Conservation (phyloP, 2,113 vertebrate genomes). For the Oryzias celebensis region DNA sequence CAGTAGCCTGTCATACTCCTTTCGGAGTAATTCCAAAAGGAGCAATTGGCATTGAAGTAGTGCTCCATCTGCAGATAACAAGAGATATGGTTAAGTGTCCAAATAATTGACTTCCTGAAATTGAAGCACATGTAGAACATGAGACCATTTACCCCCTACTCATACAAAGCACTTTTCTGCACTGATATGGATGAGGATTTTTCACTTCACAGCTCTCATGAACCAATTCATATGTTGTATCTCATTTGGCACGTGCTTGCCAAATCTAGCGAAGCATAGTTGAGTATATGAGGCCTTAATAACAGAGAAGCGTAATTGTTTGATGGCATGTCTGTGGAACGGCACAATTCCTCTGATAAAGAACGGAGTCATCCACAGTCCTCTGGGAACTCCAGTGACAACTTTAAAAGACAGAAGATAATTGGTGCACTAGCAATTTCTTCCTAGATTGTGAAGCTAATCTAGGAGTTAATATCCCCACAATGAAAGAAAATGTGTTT, state of each 20-base stretch:
- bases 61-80: slow-evolving; percentile 89
- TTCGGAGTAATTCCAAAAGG: slow-evolving; percentile 99
- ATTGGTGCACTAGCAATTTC: slow-evolving; percentile 82
- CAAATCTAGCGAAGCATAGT: slow-evolving; percentile 67
- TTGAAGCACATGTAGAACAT: slow-evolving; percentile 72
- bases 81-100: slow-evolving; percentile 74
- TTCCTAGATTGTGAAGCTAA: slow-evolving; percentile 84
- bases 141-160: slow-evolving; percentile 73
- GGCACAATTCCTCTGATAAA: slow-evolving; percentile 78
- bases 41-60: slow-evolving; percentile 99
- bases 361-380: slow-evolving; percentile 66
- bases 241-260: slow-evolving; percentile 71
- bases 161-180: slow-evolving; percentile 63
- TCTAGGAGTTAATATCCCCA: slow-evolving; percentile 92
- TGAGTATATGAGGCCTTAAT: slow-evolving; percentile 73
- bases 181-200: slow-evolving; percentile 63
- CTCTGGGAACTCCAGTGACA: slow-evolving; percentile 78
- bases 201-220: slow-evolving; percentile 67
- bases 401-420: slow-evolving; percentile 83
- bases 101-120: slow-evolving; percentile 76
- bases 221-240: slow-evolving; percentile 70
- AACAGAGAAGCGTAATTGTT: slow-evolving; percentile 76
- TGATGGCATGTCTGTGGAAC: slow-evolving; percentile 76
- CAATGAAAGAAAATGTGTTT: slow-evolving; percentile 88
- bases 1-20: slow-evolving; percentile 99